Percentiles rank a stretch among this genome's conserved stretches.
Conservation (phyloP, 2,113 vertebrate species). For the Lipotes vexillifer region DNA sequence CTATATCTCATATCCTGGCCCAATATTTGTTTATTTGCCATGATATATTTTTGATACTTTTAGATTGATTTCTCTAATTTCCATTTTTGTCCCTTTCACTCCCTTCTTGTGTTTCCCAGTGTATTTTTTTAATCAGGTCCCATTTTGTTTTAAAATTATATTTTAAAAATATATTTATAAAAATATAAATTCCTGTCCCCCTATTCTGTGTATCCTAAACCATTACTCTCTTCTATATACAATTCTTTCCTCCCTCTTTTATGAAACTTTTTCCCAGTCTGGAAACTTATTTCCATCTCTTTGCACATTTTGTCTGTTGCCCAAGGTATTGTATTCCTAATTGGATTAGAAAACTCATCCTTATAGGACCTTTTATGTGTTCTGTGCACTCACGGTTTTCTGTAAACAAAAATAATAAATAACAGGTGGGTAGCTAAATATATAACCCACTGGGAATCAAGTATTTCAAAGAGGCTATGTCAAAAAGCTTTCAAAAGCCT, state of each 20-base stretch:
- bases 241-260: background rate
- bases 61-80: background rate
- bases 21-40: background rate
- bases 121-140: background rate
- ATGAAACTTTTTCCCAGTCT: background rate
- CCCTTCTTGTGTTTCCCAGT: background rate
- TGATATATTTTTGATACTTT: background rate
- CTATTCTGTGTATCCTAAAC: background rate
- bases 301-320: constrained; percentile 32
- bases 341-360: constrained; percentile 52
- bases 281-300: constrained; percentile 44
- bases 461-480: constrained; percentile 72
- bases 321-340: constrained; percentile 60
- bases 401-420: constrained; percentile 76
- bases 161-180: constrained; percentile 15
- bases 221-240: background rate
- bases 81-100: background rate
- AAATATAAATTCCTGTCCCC: background rate
- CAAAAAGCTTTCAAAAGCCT: too few relatives aligned
- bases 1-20: background rate
- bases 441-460: constrained; percentile 62
- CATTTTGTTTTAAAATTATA: background rate
- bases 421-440: constrained; percentile 72
- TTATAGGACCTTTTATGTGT: constrained; percentile 63
- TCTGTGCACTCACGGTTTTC: constrained; percentile 64